These are phyloP conservation scores for Parus major DNA, from an alignment of 2,113 vertebrate genomes.

Conservation along the genomic window DNA sequence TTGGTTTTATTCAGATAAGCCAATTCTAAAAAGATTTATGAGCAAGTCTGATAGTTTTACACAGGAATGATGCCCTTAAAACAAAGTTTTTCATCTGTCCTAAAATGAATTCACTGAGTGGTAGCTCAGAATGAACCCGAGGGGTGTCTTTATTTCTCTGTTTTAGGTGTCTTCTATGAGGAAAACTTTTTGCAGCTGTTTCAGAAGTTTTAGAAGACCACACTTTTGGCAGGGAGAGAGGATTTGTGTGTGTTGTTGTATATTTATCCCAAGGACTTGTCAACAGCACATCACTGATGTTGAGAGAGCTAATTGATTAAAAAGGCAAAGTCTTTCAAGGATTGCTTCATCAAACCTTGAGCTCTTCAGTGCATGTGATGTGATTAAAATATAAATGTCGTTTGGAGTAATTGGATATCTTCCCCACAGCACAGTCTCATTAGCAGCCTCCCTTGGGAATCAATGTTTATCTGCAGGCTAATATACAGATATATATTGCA, in stretches of 20 bases:
- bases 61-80: background rate
- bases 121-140: background rate
- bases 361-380: slow-evolving; percentile 21
- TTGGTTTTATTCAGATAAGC: background rate
- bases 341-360: slow-evolving; percentile 19
- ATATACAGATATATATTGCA: background rate
- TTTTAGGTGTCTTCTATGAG: background rate
- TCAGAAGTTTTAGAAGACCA: background rate
- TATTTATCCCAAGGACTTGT: slow-evolving; percentile 18
- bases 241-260: background rate
- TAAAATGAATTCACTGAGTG: background rate
- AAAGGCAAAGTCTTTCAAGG: slow-evolving; percentile 13
- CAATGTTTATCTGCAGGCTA: background rate
- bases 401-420: slow-evolving; percentile 21
- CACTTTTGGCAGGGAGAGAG: background rate
- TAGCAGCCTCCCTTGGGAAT: slow-evolving; percentile 15
- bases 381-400: slow-evolving; percentile 55
- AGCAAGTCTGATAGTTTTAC: background rate
- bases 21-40: background rate
- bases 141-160: background rate
- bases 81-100: background rate
- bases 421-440: slow-evolving; percentile 7
- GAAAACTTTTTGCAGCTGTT: background rate
- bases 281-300: background rate
- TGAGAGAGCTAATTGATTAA: slow-evolving; percentile 37